Conservation (phyloP, 1,140 invertebrate species). For the Diabrotica undecimpunctata region DNA sequence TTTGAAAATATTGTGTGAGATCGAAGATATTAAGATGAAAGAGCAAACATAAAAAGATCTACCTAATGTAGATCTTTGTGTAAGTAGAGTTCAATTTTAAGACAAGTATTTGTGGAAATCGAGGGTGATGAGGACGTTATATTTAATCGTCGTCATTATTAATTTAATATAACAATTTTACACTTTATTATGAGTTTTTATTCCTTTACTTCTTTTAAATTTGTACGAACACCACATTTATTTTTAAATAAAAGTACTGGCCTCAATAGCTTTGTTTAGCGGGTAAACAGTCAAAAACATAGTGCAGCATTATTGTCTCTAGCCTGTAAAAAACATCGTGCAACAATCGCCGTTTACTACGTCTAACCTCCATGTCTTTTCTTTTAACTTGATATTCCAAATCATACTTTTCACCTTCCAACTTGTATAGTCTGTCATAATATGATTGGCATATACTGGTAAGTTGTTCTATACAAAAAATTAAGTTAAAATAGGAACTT, state of each 20-base stretch:
- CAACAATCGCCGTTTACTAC: slow-evolving; percentile 19
- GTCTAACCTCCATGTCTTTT: slow-evolving; percentile 91
- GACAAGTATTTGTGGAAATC: no score
- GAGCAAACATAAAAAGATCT: no score
- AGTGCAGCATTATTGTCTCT: background rate
- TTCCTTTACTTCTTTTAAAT: background rate
- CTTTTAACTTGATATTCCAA: slow-evolving; percentile 95
- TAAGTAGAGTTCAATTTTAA: no score
- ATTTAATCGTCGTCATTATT: no score
- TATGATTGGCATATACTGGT: slow-evolving; percentile 81
- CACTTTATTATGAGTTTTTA: no score
- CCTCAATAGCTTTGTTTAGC: background rate
- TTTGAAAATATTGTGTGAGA: no score
- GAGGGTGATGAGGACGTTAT: no score
- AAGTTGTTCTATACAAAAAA: slow-evolving; percentile 58
- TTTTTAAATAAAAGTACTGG: background rate
- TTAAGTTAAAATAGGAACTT: background rate
- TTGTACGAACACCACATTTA: background rate
- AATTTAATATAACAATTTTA: no score
- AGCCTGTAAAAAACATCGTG: slow-evolving; percentile 19
- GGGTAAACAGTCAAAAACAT: background rate
- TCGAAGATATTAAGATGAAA: no score
- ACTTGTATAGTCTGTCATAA: slow-evolving; percentile 78
- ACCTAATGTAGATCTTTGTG: no score
- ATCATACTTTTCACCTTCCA: slow-evolving; percentile 97